phyloP scores from a whole-genome alignment of 1,140 invertebrate species.

The Drosophila kikkawai region DNA sequence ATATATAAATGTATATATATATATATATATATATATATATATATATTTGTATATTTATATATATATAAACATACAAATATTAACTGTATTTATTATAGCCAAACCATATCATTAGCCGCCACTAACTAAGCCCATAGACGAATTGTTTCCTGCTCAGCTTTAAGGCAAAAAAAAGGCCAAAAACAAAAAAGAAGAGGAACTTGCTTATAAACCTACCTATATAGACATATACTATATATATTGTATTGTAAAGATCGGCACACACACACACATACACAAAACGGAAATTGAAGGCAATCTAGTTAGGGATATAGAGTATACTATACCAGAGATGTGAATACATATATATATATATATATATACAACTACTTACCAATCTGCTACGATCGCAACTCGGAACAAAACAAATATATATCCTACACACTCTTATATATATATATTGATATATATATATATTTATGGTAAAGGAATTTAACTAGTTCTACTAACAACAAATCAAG shows the following conservation, averaged over 20 bases:
- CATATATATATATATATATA: conserved; percentile 2
- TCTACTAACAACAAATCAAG: conserved; percentile 36
- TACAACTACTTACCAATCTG: conserved; percentile 3
- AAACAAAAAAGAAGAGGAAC: conserved; percentile 5
- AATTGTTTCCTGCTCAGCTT: conserved; percentile 63
- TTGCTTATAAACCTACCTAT: conserved; percentile 47
- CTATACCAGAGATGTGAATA: conserved; percentile 20
- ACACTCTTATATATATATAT: conserved; percentile 10
- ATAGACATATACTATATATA: conserved; percentile 26
- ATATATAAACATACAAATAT: conserved; percentile 4
- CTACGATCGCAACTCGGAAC: conserved; percentile 4
- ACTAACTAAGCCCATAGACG: conserved; percentile 32
- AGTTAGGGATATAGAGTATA: conserved; percentile 73
- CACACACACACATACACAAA: conserved; percentile 47
- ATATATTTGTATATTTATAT: not conserved
- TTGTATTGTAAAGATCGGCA: conserved; percentile 19
- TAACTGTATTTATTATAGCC: conserved; percentile 43
- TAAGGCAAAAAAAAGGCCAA: conserved; percentile 34
- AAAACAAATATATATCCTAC: conserved; percentile 19
- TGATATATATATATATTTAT: conserved; percentile 40
- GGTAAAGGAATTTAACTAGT: conserved; percentile 74
- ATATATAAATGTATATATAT: conserved; percentile 16
- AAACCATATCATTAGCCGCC: conserved; percentile 71
- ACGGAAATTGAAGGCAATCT: conserved; percentile 82
- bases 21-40: not conserved